A percentile compares a stretch with the other conserved stretches of the same genome.
Evolutionary conservation across 2,888 invertebrate genomes (phyloP).

Genomic region (Clistopyga incitator): DNA sequence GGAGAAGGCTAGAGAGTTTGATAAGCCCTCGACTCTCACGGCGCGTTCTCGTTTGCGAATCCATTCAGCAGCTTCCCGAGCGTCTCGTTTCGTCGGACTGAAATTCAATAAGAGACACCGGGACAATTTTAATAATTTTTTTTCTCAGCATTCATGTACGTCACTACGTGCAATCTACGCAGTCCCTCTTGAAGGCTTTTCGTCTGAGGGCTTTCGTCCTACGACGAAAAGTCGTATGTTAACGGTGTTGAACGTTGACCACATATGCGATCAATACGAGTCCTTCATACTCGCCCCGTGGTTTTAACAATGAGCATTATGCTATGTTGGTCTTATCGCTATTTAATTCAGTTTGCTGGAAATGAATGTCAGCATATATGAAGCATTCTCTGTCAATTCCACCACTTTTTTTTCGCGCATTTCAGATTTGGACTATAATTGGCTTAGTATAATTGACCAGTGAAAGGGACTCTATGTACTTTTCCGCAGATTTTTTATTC

Average conservation of each 20-base stretch:
- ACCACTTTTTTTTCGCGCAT: neutral
- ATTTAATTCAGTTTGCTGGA: neutral
- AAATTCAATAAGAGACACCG: constrained; percentile 54
- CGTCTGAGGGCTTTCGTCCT: neutral
- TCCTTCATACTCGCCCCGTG: neutral
- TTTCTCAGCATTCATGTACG: neutral
- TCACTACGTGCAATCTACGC: neutral
- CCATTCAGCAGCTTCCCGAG: constrained; percentile 77
- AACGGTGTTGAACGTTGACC: constrained; percentile 2
- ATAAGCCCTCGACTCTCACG: constrained; percentile 65
- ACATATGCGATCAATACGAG: constrained; percentile 10
- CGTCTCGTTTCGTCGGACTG: constrained; percentile 70
- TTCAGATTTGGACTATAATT: no score
- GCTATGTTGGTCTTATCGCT: neutral
- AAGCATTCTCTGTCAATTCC: neutral
- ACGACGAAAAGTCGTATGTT: neutral
- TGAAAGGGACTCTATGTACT: no score
- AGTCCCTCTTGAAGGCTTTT: neutral
- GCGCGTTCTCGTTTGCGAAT: constrained; percentile 67
- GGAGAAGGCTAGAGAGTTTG: constrained; percentile 67
- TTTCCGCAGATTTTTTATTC: no score
- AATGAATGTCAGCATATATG: neutral
- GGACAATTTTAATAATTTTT: constrained; percentile 4
- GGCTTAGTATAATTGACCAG: no score
- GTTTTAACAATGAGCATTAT: neutral